phyloP scores from a whole-genome alignment of 2,888 invertebrate species.

The Nomada flava region DNA sequence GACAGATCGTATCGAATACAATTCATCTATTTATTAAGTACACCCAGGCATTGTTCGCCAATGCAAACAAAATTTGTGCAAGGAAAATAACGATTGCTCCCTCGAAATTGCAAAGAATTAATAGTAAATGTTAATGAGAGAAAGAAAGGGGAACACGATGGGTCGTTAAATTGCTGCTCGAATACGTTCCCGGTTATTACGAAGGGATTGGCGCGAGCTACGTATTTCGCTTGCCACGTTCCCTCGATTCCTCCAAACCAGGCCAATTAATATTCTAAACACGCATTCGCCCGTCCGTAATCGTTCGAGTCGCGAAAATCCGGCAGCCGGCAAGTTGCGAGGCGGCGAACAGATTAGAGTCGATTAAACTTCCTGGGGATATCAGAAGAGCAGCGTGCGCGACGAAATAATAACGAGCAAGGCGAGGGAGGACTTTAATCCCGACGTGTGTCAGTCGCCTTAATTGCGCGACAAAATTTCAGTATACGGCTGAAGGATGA shows the following conservation, averaged over 20 bases:
- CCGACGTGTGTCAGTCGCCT: conserved; percentile 62
- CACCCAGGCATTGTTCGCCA: too few relatives aligned
- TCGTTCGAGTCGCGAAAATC: conserved; percentile 71
- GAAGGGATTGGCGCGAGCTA: neutral
- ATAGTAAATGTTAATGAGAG: neutral
- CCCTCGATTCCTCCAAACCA: conserved; percentile 71
- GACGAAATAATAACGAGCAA: conserved; percentile 59
- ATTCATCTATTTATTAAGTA: too few relatives aligned
- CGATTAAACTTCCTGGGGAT: conserved; percentile 69
- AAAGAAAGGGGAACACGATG: neutral
- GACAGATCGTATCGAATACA: too few relatives aligned
- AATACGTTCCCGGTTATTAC: conserved; percentile 44
- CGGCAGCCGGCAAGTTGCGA: conserved; percentile 64
- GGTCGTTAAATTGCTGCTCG: conserved; percentile 23
- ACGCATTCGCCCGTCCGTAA: conserved; percentile 68
- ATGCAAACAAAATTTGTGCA: too few relatives aligned
- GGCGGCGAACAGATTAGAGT: conserved; percentile 73
- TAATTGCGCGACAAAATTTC: conserved; percentile 73
- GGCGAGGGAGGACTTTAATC: conserved; percentile 67
- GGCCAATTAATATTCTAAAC: conserved; percentile 78
- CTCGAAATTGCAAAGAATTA: neutral
- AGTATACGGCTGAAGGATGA: neutral
- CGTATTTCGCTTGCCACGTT: conserved; percentile 55
- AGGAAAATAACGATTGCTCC: neutral
- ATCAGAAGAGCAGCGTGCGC: conserved; percentile 60